Conservation (phyloP, 2,888 invertebrate genomes). For the Caradrina kadenii region DNA sequence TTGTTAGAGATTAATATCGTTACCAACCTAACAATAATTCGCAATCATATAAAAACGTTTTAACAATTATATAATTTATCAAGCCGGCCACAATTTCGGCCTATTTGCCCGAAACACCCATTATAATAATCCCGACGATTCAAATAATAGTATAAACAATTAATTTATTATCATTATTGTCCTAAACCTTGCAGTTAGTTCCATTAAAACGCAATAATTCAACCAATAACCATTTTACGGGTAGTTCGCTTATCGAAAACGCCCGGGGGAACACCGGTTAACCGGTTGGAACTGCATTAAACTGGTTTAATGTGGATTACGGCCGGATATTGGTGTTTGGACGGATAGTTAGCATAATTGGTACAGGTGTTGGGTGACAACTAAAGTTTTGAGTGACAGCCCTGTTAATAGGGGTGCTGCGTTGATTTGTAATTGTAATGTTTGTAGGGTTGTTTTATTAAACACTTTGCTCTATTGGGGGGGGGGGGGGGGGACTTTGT, state of each 20-base stretch:
- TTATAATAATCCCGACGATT: constrained; percentile 42
- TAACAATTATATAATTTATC: constrained; percentile 21
- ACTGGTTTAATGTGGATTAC: constrained; percentile 79
- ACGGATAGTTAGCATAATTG: constrained; percentile 62
- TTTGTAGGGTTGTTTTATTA: constrained; percentile 1
- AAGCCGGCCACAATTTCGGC: constrained; percentile 24
- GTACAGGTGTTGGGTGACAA: constrained; percentile 43
- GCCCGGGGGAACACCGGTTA: constrained; percentile 67
- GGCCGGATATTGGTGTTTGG: constrained; percentile 69
- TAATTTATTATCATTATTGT: constrained; percentile 49
- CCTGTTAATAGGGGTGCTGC: constrained; percentile 8
- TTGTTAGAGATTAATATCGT: no score
- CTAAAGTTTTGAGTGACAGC: constrained; percentile 49
- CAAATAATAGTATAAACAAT: constrained; percentile 41
- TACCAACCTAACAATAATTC: not conserved
- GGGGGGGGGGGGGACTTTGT: not conserved
- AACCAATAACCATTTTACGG: constrained; percentile 49
- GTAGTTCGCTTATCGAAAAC: constrained; percentile 58
- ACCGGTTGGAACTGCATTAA: constrained; percentile 78
- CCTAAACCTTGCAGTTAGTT: constrained; percentile 48
- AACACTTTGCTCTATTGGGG: not conserved
- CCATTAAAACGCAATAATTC: constrained; percentile 60
- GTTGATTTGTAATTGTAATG: constrained; percentile 44
- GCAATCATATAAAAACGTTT: constrained; percentile 14
- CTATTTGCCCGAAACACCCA: constrained; percentile 29